A percentile compares a stretch with the other conserved stretches of the same genome.
Conservation (phyloP, 2,888 invertebrate genomes). For the Oscheius sp. region DNA sequence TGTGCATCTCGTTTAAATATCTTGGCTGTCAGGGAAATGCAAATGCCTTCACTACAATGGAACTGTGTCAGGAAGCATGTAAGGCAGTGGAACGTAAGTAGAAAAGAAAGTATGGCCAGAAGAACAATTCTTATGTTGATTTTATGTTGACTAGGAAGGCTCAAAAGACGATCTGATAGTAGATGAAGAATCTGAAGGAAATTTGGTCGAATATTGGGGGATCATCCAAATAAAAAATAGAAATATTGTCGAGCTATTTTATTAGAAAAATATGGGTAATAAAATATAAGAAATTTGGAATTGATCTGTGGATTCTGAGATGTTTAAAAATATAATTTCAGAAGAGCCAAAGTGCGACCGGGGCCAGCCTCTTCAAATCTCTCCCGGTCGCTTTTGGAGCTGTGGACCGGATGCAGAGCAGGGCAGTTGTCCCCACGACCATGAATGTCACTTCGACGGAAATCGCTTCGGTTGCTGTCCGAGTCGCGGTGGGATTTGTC, state of each 20-base stretch:
- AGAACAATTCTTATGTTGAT: no score
- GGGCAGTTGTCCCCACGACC: slow-evolving; percentile 54
- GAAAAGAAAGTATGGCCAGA: background rate
- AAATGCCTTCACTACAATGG: slow-evolving; percentile 54
- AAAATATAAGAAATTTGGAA: no score
- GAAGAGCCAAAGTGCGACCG: slow-evolving; percentile 58
- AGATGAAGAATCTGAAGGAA: no score
- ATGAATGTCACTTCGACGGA: slow-evolving; percentile 61
- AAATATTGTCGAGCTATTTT: no score
- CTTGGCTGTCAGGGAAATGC: slow-evolving; percentile 53
- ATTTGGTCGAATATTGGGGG: no score
- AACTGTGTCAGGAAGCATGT: slow-evolving; percentile 56
- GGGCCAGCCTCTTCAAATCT: slow-evolving; percentile 51
- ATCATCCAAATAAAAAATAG: no score
- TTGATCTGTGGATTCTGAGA: no score
- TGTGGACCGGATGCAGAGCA: slow-evolving; percentile 40
- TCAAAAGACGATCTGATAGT: no score
- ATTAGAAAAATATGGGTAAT: no score
- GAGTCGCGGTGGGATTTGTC: slow-evolving; percentile 37
- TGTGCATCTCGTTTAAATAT: slow-evolving; percentile 54
- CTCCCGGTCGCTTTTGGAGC: slow-evolving; percentile 47
- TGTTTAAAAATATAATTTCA: no score
- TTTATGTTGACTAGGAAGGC: no score
- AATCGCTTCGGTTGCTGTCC: slow-evolving; percentile 60
- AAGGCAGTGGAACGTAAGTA: slow-evolving; percentile 46